phyloP scores from a whole-genome alignment of 1,140 invertebrate genomes.

The Antheraea mylitta region DNA sequence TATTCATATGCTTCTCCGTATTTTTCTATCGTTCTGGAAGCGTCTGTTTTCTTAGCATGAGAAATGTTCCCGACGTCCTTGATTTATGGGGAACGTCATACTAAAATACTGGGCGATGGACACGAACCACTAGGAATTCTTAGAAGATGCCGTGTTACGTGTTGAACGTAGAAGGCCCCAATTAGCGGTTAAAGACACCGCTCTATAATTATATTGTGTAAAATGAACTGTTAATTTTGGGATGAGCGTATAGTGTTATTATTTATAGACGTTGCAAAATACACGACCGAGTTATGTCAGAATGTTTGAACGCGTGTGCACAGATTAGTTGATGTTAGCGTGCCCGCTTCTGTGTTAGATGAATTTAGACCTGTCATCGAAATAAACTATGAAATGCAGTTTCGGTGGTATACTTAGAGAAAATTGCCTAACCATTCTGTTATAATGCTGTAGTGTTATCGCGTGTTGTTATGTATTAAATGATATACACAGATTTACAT shows the following conservation, averaged over 20 bases:
- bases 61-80: slow-evolving; percentile 51
- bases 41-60: slow-evolving; percentile 31
- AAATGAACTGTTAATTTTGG: slow-evolving; percentile 65
- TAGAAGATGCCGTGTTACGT: slow-evolving; percentile 42
- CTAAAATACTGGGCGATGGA: slow-evolving; percentile 31
- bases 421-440: not conserved
- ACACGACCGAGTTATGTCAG: slow-evolving; percentile 74
- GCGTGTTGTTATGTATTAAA: too few species aligned
- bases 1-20: slow-evolving; percentile 29
- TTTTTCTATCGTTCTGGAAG: slow-evolving; percentile 27
- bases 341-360: not conserved
- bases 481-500: too few species aligned
- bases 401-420: not conserved
- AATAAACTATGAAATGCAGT: slow-evolving; percentile 7
- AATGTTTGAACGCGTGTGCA: slow-evolving; percentile 20
- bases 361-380: slow-evolving; percentile 33
- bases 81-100: slow-evolving; percentile 35
- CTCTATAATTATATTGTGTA: slow-evolving; percentile 58
- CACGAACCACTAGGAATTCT: slow-evolving; percentile 30
- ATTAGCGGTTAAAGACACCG: slow-evolving; percentile 72
- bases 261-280: slow-evolving; percentile 72
- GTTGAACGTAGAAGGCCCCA: slow-evolving; percentile 42
- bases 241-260: slow-evolving; percentile 49
- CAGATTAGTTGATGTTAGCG: slow-evolving; percentile 9
- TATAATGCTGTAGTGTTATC: not conserved